Evolutionary conservation across 2,797 vertebrate species (phyloP).

Genomic region (Gallirallus australis): DNA sequence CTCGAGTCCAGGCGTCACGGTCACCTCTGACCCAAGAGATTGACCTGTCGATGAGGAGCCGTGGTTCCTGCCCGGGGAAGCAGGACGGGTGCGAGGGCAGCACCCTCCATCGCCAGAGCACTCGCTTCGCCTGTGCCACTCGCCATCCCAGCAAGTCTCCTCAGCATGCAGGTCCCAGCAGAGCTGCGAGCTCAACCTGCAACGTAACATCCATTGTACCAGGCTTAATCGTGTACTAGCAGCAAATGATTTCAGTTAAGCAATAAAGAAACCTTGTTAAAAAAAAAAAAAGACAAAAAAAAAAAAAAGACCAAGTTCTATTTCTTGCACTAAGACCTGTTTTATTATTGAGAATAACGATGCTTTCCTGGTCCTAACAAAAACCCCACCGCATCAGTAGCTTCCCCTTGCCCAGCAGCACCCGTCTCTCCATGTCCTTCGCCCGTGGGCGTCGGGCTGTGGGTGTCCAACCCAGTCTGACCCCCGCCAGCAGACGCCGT

Average conservation of each 20-base stretch:
- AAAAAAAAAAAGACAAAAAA: neutral
- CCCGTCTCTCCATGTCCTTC: neutral
- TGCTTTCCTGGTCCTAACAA: conserved; percentile 19
- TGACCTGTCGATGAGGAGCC: neutral
- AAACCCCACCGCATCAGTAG: neutral
- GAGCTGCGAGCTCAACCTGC: neutral
- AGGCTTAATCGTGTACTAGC: neutral
- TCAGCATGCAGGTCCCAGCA: neutral
- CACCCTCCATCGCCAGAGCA: neutral
- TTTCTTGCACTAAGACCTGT: conserved; percentile 67
- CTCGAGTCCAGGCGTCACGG: neutral
- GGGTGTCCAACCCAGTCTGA: neutral
- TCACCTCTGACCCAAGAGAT: fast-evolving
- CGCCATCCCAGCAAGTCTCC: neutral
- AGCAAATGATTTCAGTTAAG: conserved; percentile 68
- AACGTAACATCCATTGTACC: neutral
- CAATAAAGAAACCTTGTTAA: conserved; percentile 70
- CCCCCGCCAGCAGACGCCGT: neutral
- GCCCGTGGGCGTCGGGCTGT: neutral
- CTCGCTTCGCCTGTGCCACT: neutral
- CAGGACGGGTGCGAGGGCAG: neutral
- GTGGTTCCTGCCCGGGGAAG: neutral
- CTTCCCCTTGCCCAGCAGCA: conserved; percentile 11
- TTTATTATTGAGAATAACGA: conserved; percentile 28
- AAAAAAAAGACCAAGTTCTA: conserved; percentile 5